Conservation (phyloP, 1,140 invertebrate genomes). For the Euura saliciscinereae region DNA sequence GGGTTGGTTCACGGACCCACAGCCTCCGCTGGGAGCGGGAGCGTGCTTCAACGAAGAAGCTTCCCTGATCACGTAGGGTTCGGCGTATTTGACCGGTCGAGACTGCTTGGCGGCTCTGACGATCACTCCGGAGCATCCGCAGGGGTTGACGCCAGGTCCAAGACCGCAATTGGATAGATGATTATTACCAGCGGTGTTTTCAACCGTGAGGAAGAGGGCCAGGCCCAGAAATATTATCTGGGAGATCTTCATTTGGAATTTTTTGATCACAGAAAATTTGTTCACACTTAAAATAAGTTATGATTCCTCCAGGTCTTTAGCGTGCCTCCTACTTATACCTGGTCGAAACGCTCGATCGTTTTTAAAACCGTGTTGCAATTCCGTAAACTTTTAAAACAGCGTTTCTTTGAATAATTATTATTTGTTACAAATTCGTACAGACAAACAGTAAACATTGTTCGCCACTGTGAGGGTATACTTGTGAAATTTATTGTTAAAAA, state of each 20-base stretch:
- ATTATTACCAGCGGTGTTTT: not conserved
- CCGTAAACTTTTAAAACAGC: not conserved
- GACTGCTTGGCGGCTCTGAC: slow-evolving; percentile 30
- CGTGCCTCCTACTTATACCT: slow-evolving; percentile 8
- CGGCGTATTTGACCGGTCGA: slow-evolving; percentile 21
- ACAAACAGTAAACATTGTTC: not conserved
- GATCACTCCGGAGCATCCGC: slow-evolving; percentile 19
- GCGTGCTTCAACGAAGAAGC: slow-evolving; percentile 1
- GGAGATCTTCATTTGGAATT: slow-evolving; percentile 10
- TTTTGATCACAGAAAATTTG: not conserved
- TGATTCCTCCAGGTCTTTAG: slow-evolving; percentile 10
- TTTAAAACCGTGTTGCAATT: not conserved
- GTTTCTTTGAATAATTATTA: not conserved
- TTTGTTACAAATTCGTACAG: not conserved
- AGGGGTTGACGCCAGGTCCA: slow-evolving; percentile 22
- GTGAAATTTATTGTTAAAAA: not conserved
- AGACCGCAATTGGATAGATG: not conserved
- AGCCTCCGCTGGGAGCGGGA: not conserved
- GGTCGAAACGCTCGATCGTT: not conserved
- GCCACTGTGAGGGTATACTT: not conserved
- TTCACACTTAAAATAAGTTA: slow-evolving; percentile 6
- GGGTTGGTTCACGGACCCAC: not conserved
- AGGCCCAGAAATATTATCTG: slow-evolving; percentile 11
- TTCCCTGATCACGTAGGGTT: slow-evolving; percentile 28
- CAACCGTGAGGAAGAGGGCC: slow-evolving; percentile 7